phyloP scores from a whole-genome alignment of 2,888 invertebrate species.

The Pheosia gnoma region DNA sequence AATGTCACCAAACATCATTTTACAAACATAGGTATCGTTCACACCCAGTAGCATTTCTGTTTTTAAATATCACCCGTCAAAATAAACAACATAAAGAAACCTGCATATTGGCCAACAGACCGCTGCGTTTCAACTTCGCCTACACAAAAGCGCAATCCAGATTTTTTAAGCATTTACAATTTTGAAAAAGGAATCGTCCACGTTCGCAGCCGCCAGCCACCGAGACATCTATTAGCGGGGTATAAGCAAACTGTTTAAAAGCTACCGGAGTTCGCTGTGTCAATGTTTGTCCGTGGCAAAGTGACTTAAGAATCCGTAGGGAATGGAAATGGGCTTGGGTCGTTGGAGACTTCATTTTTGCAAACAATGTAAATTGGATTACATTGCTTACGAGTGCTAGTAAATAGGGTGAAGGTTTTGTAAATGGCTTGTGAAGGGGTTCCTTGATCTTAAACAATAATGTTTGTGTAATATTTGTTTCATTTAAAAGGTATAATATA shows the following conservation, averaged over 20 bases:
- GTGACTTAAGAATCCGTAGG: constrained; percentile 48
- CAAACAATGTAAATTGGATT: constrained; percentile 7
- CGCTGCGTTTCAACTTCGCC: constrained; percentile 28
- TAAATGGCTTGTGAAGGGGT: background rate
- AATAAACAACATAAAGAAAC: constrained; percentile 35
- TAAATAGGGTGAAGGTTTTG: background rate
- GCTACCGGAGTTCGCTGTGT: constrained; percentile 78
- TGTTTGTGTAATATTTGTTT: background rate
- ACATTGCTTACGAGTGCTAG: background rate
- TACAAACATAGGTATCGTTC: background rate
- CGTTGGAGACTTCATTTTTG: constrained; percentile 5
- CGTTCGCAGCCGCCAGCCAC: constrained; percentile 50
- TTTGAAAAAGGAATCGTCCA: constrained; percentile 45
- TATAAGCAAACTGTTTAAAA: constrained; percentile 73
- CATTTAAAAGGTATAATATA: no score
- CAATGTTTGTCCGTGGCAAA: constrained; percentile 63
- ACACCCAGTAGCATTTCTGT: background rate
- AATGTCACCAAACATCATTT: background rate
- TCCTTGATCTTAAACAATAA: background rate
- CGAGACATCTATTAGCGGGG: constrained; percentile 78
- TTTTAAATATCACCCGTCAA: constrained; percentile 8
- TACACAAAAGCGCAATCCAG: constrained; percentile 24
- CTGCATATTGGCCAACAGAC: constrained; percentile 40
- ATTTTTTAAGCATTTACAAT: constrained; percentile 42
- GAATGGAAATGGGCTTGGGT: constrained; percentile 38